Base-by-base conservation (phyloP, 92 coral and sea anemone species). In the Scolanthus callimorphus region DNA sequence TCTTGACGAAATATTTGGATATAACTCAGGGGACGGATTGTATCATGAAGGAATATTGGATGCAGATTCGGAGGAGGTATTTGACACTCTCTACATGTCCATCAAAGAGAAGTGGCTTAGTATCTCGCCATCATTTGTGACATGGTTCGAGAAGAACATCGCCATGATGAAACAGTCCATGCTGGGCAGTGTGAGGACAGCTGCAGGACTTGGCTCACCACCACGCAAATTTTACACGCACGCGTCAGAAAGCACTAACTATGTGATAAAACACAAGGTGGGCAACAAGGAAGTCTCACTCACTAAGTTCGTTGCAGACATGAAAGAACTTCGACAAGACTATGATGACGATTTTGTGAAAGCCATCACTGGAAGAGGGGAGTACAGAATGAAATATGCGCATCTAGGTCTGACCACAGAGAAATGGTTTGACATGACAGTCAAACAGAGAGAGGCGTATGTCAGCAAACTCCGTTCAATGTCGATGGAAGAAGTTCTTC, bases 291-390 rank as follows among this genome's bases (percentile, higher is more conserved):
- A 60, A 41, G 71, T 77, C 26, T 60, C 76, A 28, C 71, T 77
- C 15, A 59, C 77, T 15, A 27, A 74, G 39, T 77, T 77, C 22
- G 83, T 77, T 15, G 39, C 60, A 39, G 76, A 77, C 19, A 77
- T 68, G 77, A 77, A 77, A 23, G 70, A 61, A 65, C 64, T 77
- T 0, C 60, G 83, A 46, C 17, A 26, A 25, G 83, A 77, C 53
- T 77, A 59, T 44, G 77, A 68, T 15, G 69, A 75, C 27, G 80
- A 74, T 31, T 77, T 77, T 25, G 60, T 67, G 11, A 59, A 59
- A 64, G 76, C 80, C 63, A 76, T 76, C 15, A 67, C 60, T 8
- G 77, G 76, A 43, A 49, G 83, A 43, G 71, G 83, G 23, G 83
- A 77, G 49, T 68, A 77, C 64, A 19, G 26, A 29, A 41, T 68